Evolutionary conservation across 2,797 vertebrate species (phyloP).

Genomic region (Perodicticus potto): DNA sequence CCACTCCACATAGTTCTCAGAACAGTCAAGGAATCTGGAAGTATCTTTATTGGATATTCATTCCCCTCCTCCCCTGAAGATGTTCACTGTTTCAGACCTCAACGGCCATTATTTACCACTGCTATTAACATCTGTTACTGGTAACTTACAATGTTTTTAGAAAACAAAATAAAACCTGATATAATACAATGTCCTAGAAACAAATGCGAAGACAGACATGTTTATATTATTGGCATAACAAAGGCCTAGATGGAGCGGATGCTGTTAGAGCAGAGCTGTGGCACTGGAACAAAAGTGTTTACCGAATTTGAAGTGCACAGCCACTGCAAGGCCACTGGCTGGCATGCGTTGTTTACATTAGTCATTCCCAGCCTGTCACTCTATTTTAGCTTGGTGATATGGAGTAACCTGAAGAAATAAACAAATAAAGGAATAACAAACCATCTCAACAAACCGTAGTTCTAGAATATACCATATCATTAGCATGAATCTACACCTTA

Average conservation of each 20-base stretch:
- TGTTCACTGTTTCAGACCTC: slow-evolving; percentile 56
- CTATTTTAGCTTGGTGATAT: slow-evolving; percentile 76
- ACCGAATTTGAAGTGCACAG: slow-evolving; percentile 77
- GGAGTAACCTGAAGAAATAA: slow-evolving; percentile 62
- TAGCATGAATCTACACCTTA: not conserved
- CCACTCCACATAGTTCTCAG: slow-evolving; percentile 69
- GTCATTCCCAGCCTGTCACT: slow-evolving; percentile 78
- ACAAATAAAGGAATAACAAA: slow-evolving; percentile 37
- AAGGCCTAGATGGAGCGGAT: not conserved
- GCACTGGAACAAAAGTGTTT: slow-evolving; percentile 81
- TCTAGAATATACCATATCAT: slow-evolving; percentile 55
- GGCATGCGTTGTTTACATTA: slow-evolving; percentile 80
- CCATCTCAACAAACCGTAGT: slow-evolving; percentile 40
- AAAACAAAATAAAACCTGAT: slow-evolving; percentile 68
- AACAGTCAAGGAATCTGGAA: slow-evolving; percentile 70
- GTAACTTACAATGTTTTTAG: slow-evolving; percentile 52
- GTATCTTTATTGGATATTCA: slow-evolving; percentile 43
- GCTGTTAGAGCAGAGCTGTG: slow-evolving; percentile 43
- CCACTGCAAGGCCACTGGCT: slow-evolving; percentile 75
- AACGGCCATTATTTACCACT: slow-evolving; percentile 64
- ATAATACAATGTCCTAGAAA: slow-evolving; percentile 69
- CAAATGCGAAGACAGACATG: slow-evolving; percentile 41
- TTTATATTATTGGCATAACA: not conserved
- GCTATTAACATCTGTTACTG: slow-evolving; percentile 65
- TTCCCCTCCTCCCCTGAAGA: not conserved